phyloP scores from a whole-genome alignment of 2,797 vertebrate species.

The Epinephelus coioides region DNA sequence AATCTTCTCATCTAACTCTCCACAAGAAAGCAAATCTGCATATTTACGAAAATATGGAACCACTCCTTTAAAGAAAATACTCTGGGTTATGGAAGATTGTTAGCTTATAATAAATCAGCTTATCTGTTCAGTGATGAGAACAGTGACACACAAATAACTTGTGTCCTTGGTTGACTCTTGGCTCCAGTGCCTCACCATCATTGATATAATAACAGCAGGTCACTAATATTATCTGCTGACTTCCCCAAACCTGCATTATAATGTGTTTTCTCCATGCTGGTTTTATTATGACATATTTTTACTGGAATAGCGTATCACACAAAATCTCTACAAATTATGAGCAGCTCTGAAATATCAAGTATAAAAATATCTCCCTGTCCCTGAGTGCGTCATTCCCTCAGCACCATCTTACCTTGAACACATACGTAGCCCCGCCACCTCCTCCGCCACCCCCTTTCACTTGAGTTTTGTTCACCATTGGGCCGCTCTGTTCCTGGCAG shows the following conservation, averaged over 20 bases:
- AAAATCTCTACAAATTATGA: neutral
- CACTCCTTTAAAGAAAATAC: neutral
- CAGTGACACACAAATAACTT: neutral
- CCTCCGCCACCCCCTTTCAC: slow-evolving; percentile 94
- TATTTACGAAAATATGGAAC: neutral
- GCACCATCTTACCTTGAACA: slow-evolving; percentile 91
- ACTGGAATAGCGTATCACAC: neutral
- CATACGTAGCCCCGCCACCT: slow-evolving; percentile 94
- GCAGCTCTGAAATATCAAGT: neutral
- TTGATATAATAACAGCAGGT: neutral
- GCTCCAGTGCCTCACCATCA: neutral
- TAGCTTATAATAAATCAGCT: neutral
- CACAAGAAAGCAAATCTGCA: neutral
- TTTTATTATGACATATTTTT: neutral
- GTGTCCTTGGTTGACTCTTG: neutral
- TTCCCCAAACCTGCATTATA: neutral
- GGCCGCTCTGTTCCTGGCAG: slow-evolving; percentile 92
- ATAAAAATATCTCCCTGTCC: slow-evolving; percentile 1
- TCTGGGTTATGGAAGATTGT: neutral
- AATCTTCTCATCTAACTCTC: neutral
- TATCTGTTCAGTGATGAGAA: slow-evolving; percentile 1
- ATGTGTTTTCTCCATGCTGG: neutral
- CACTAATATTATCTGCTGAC: neutral
- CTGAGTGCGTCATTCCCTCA: neutral
- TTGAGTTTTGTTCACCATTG: slow-evolving; percentile 92